Conservation (phyloP, 2,797 vertebrate species). For the Chiroxiphia lanceolata region DNA sequence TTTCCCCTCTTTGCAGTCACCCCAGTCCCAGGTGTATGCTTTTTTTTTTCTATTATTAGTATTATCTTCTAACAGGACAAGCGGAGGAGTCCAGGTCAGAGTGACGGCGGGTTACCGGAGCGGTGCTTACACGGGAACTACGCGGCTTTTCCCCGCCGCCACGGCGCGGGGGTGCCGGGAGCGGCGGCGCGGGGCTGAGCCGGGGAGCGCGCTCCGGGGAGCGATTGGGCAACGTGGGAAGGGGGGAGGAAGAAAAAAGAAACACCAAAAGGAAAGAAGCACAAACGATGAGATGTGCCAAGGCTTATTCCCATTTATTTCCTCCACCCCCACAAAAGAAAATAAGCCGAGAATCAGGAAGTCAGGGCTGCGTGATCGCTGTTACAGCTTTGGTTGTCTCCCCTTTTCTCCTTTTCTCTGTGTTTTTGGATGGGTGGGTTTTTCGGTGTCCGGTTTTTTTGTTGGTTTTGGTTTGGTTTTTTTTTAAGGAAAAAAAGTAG, state of each 20-base stretch:
- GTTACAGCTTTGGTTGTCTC: not conserved
- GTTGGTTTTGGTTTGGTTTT: not conserved
- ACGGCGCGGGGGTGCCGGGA: not conserved
- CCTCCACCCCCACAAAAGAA: slow-evolving; percentile 30
- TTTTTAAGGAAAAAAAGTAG: not conserved
- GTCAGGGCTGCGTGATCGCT: not conserved
- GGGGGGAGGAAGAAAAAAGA: not conserved
- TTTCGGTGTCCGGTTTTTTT: not conserved
- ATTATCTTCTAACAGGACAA: not conserved
- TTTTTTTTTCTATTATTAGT: not conserved
- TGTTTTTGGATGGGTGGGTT: not conserved
- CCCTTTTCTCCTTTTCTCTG: not conserved
- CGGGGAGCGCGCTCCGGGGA: not conserved
- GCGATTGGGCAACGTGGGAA: not conserved
- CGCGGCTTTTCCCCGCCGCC: not conserved
- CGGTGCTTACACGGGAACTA: not conserved
- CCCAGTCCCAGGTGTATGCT: not conserved
- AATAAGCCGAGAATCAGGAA: slow-evolving; percentile 42
- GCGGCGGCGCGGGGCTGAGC: not conserved
- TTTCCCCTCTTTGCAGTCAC: not conserved
- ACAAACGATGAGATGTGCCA: not conserved
- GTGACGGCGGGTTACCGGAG: not conserved
- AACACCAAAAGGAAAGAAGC: not conserved
- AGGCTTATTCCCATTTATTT: slow-evolving; percentile 9
- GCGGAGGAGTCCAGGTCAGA: not conserved